Conservation (phyloP, 2,797 vertebrate species). For the Meda fulgida region DNA sequence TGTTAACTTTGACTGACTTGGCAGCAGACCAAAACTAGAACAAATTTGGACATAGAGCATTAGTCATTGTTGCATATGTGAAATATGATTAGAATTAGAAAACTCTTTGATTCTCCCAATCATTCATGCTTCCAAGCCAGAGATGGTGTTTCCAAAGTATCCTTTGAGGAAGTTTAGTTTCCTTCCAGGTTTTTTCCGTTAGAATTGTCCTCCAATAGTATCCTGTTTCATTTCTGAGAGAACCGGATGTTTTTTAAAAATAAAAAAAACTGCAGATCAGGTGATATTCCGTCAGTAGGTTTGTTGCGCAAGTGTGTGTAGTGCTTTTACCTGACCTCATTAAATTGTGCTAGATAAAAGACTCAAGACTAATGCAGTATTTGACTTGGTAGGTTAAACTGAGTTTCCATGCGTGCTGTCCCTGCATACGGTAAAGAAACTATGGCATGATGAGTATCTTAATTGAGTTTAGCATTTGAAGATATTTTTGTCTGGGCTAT, state of each 20-base stretch:
- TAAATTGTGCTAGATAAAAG: not conserved
- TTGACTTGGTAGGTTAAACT: not conserved
- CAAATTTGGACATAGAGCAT: not conserved
- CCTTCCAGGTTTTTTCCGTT: constrained; percentile 27
- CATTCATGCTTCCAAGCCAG: not conserved
- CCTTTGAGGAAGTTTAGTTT: constrained; percentile 51
- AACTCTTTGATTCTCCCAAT: not conserved
- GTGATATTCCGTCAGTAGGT: constrained; percentile 1
- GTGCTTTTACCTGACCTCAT: not conserved
- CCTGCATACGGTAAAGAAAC: not conserved
- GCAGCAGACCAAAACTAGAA: not conserved
- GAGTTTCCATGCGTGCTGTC: not conserved
- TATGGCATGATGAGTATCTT: constrained; percentile 17
- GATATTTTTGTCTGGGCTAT: constrained; percentile 8
- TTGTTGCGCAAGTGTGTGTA: not conserved
- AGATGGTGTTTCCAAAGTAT: constrained; percentile 4
- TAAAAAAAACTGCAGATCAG: not conserved
- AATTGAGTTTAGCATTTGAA: constrained; percentile 24
- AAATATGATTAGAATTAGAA: not conserved
- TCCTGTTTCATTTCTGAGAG: constrained; percentile 48
- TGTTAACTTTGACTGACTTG: not conserved
- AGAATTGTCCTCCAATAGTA: constrained; percentile 2
- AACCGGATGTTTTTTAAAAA: constrained; percentile 37
- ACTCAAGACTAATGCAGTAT: not conserved
- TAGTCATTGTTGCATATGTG: not conserved